A percentile compares a stretch with the other conserved stretches of the same genome.
These are phyloP conservation scores for Planococcus citri DNA, from an alignment of 1,140 invertebrate genomes.

Conservation along the genomic window DNA sequence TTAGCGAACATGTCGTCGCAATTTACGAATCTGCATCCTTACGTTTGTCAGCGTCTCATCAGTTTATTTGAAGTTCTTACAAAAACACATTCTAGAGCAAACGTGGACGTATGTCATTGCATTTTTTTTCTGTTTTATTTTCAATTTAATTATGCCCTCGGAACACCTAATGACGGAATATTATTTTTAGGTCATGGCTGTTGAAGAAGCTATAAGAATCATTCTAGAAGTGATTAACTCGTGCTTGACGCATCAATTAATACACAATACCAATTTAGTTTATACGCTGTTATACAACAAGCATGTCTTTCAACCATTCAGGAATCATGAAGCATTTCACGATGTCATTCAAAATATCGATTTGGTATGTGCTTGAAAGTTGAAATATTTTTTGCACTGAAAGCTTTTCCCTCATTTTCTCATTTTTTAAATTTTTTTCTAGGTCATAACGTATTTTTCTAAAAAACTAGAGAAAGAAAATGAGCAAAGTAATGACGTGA, in stretches of 20 bases:
- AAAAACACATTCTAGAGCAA: slow-evolving; percentile 39
- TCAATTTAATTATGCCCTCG: not conserved
- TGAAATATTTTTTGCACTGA: not conserved
- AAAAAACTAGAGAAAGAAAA: slow-evolving; percentile 54
- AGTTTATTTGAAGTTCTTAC: slow-evolving; percentile 77
- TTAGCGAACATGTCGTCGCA: slow-evolving; percentile 96
- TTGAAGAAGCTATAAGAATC: slow-evolving; percentile 95
- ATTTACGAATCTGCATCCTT: slow-evolving; percentile 86
- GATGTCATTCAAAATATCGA: slow-evolving; percentile 95
- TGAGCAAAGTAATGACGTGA: slow-evolving; percentile 59
- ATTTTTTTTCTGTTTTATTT: not conserved
- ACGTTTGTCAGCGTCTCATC: slow-evolving; percentile 86
- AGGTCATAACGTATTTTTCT: slow-evolving; percentile 81
- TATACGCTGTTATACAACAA: slow-evolving; percentile 92
- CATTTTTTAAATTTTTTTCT: slow-evolving; percentile 25
- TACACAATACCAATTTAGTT: slow-evolving; percentile 85
- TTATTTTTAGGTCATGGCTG: slow-evolving; percentile 57
- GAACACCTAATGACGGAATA: no score
- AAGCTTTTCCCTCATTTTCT: not conserved
- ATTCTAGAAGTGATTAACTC: slow-evolving; percentile 94
- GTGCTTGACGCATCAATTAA: slow-evolving; percentile 71
- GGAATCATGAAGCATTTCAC: slow-evolving; percentile 78
- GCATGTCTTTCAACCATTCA: slow-evolving; percentile 76
- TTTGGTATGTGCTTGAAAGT: no score
- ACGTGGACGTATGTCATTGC: slow-evolving; percentile 26